Percentiles rank a stretch among this genome's conserved stretches.
phyloP scores from a whole-genome alignment of 2,797 vertebrate species.

The Potorous gilbertii region DNA sequence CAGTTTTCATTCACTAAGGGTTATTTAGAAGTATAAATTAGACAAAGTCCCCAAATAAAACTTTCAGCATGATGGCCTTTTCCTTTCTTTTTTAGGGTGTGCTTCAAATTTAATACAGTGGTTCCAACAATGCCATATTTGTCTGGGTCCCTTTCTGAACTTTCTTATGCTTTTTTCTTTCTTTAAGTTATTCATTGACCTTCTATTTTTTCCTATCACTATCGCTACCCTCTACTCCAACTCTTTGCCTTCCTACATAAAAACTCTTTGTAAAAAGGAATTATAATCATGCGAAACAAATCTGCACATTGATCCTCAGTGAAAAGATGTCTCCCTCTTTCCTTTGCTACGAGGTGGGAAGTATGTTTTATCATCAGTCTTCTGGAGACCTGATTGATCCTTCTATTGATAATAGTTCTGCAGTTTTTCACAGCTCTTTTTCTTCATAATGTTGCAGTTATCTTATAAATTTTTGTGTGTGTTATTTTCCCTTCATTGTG shows the following conservation, averaged over 20 bases:
- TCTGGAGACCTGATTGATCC: neutral
- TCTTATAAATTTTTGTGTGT: neutral
- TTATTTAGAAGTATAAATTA: neutral
- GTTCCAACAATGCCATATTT: neutral
- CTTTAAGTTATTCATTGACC: neutral
- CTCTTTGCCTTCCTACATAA: neutral
- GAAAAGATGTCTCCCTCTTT: neutral
- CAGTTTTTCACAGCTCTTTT: neutral
- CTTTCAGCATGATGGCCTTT: neutral
- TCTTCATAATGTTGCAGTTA: no score
- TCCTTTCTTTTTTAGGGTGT: neutral
- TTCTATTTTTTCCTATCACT: neutral
- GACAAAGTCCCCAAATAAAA: neutral
- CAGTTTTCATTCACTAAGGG: neutral
- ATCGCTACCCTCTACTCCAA: neutral
- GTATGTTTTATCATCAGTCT: neutral
- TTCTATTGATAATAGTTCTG: neutral
- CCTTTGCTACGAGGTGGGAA: neutral
- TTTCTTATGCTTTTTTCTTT: neutral
- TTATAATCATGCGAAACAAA: neutral
- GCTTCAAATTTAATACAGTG: neutral
- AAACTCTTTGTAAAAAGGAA: neutral
- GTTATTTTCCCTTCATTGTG: neutral
- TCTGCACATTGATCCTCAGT: neutral
- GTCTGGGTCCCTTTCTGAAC: neutral